Conservation (phyloP, 2,888 invertebrate genomes). For the Globia sparganii region DNA sequence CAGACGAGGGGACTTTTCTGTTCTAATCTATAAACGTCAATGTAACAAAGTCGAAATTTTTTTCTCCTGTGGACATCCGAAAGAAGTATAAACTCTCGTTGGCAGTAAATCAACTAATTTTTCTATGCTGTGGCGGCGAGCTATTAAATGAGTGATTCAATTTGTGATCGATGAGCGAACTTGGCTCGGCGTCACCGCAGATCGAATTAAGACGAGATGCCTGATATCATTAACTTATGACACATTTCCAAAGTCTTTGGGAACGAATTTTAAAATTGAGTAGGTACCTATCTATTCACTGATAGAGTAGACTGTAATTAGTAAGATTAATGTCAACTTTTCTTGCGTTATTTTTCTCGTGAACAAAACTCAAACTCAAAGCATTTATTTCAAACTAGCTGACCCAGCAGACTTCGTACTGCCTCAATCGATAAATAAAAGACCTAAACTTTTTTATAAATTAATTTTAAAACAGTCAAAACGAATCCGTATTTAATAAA, state of each 20-base stretch:
- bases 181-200: slow-evolving; percentile 41
- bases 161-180: slow-evolving; percentile 62
- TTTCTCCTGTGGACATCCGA: neutral
- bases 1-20: neutral
- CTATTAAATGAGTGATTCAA: slow-evolving; percentile 57
- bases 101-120: slow-evolving; percentile 4
- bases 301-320: slow-evolving; percentile 1
- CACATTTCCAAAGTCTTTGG: slow-evolving; percentile 9
- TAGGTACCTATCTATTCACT: no score
- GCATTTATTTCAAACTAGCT: no score
- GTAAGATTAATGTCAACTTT: neutral
- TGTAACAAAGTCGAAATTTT: neutral
- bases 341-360: neutral
- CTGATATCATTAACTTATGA: slow-evolving; percentile 58
- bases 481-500: no score
- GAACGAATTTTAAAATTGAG: slow-evolving; percentile 18
- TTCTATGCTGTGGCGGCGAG: slow-evolving; percentile 16
- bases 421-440: no score
- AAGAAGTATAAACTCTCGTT: neutral
- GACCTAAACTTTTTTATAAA: no score
- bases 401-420: no score
- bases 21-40: neutral
- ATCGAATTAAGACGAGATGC: slow-evolving; percentile 52
- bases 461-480: no score
- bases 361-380: no score